Percentiles rank a stretch among this genome's conserved stretches.
phyloP scores from a whole-genome alignment of 2,797 vertebrate species.

The Nyctalus aviator region DNA sequence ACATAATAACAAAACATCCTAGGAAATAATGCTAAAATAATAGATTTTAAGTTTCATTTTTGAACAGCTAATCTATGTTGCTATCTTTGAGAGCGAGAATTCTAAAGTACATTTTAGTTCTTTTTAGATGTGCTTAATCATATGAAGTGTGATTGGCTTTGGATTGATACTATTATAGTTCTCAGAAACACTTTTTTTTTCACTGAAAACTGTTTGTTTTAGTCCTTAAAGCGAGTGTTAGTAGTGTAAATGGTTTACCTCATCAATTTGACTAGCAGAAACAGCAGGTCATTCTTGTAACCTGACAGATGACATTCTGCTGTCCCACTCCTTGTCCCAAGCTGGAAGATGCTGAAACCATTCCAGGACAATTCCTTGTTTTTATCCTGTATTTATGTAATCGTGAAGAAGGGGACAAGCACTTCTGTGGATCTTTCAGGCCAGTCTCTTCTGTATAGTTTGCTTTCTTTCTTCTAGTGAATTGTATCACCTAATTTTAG shows the following conservation, averaged over 20 bases:
- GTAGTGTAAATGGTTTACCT: neutral
- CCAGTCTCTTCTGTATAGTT: neutral
- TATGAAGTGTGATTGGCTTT: neutral
- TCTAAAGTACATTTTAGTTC: neutral
- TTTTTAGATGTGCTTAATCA: neutral
- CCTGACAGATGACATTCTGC: neutral
- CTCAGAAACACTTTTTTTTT: neutral
- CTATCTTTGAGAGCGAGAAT: neutral
- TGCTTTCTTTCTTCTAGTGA: neutral
- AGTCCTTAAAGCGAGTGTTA: neutral
- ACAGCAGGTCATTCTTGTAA: neutral
- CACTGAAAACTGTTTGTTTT: neutral
- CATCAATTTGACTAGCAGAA: neutral
- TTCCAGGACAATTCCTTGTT: neutral
- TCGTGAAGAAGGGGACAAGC: neutral
- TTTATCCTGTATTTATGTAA: neutral
- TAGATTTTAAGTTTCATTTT: neutral
- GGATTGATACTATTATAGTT: neutral
- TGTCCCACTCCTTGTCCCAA: neutral
- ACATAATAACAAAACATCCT: neutral
- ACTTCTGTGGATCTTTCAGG: neutral
- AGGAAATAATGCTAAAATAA: neutral
- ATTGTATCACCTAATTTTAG: slow-evolving; percentile 35
- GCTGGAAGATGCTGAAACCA: accelerated
- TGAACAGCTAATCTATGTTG: neutral